Percentiles rank a stretch among this genome's conserved stretches.
Conservation (phyloP, 1,140 invertebrate species). For the Papilio aristodemus region DNA sequence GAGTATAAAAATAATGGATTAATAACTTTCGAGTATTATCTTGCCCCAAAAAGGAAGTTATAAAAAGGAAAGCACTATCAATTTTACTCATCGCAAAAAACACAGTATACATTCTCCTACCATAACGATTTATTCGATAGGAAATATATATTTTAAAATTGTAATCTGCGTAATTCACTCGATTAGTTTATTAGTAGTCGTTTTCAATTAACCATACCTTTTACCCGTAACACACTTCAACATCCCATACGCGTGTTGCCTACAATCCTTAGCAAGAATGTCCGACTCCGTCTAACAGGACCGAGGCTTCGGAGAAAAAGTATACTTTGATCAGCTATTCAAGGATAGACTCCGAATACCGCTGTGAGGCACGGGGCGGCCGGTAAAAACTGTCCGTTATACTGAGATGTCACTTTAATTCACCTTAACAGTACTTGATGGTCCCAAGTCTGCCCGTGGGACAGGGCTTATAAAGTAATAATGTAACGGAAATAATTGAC, state of each 20-base stretch:
- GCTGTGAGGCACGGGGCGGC: constrained; percentile 34
- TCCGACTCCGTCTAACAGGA: constrained; percentile 25
- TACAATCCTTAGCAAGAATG: constrained; percentile 32
- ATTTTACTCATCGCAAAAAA: too few relatives aligned
- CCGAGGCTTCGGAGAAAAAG: constrained; percentile 30
- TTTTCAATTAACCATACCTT: not conserved
- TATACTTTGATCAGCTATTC: constrained; percentile 33
- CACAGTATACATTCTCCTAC: too few relatives aligned
- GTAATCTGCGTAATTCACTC: not conserved
- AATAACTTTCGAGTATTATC: too few relatives aligned
- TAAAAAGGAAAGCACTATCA: too few relatives aligned
- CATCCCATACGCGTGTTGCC: constrained; percentile 28
- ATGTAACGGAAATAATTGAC: constrained; percentile 32
- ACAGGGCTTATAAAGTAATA: constrained; percentile 31
- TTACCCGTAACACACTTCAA: constrained; percentile 25
- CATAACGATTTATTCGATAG: too few relatives aligned
- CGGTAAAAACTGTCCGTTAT: constrained; percentile 52
- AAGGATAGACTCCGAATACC: constrained; percentile 35
- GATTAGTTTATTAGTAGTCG: not conserved
- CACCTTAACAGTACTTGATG: constrained; percentile 64
- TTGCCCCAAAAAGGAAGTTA: too few relatives aligned
- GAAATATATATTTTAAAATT: too few relatives aligned
- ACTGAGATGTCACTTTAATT: constrained; percentile 62
- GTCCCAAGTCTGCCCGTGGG: constrained; percentile 34
- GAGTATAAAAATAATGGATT: too few relatives aligned